Evolutionary conservation across 2,113 vertebrate genomes (phyloP).

Genomic region (Tichodroma muraria): DNA sequence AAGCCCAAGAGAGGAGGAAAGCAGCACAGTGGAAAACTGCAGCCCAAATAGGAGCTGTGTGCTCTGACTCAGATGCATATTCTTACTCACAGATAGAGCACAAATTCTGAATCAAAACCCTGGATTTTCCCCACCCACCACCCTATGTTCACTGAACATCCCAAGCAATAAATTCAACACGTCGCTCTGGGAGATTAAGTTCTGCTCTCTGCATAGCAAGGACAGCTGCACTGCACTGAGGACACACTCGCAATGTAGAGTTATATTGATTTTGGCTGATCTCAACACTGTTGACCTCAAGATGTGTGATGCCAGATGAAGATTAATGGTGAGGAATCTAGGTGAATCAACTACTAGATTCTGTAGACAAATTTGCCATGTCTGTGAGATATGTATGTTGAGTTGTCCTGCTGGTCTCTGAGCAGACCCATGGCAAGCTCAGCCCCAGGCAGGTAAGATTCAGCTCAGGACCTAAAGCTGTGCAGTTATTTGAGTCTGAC

Average conservation of each 20-base stretch:
- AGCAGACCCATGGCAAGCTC: background rate
- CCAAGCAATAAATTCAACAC: conserved; percentile 29
- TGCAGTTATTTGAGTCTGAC: background rate
- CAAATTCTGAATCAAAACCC: conserved; percentile 31
- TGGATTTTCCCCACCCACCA: conserved; percentile 18
- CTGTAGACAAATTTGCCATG: background rate
- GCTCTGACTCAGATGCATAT: background rate
- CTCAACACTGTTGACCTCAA: conserved; percentile 15
- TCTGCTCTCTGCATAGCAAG: conserved; percentile 50
- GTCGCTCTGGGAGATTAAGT: background rate
- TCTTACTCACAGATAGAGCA: conserved; percentile 4
- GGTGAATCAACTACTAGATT: background rate
- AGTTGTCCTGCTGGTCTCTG: background rate
- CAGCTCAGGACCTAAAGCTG: background rate
- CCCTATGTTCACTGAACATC: background rate
- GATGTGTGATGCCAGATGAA: conserved; percentile 10
- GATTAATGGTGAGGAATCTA: background rate
- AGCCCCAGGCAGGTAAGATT: background rate
- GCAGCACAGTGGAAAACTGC: background rate
- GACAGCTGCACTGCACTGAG: conserved; percentile 42
- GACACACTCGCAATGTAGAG: background rate
- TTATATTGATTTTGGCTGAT: conserved; percentile 58
- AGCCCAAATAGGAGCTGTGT: background rate
- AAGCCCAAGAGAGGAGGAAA: background rate
- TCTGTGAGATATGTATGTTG: background rate